Conservation (phyloP, 2,888 invertebrate genomes). For the Gasteruption jaculator region DNA sequence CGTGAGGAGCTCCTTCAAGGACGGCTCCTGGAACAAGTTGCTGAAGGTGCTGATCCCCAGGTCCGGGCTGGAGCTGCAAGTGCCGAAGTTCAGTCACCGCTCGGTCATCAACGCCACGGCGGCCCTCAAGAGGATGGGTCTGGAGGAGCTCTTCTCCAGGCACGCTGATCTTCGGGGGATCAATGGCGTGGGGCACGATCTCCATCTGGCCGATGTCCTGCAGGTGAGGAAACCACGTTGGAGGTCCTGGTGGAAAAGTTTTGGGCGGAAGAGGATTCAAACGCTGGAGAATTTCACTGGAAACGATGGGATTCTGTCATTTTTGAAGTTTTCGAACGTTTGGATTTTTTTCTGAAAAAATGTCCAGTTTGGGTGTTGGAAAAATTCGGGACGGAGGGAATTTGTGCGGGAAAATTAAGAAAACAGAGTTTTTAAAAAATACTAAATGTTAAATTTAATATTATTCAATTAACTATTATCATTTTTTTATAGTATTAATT, state of each 20-base stretch:
- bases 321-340: too few species aligned
- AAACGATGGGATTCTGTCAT: too few species aligned
- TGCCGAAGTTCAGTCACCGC: constrained; percentile 79
- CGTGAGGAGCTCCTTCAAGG: constrained; percentile 60
- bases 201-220: constrained; percentile 79
- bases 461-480: constrained; percentile 10
- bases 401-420: too few species aligned
- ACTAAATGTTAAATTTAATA: too few species aligned
- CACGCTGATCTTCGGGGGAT: constrained; percentile 79
- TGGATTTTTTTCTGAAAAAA: too few species aligned
- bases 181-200: constrained; percentile 73
- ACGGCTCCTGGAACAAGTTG: constrained; percentile 70
- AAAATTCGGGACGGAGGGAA: too few species aligned
- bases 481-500: not conserved
- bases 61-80: constrained; percentile 74
- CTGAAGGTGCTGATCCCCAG: constrained; percentile 71
- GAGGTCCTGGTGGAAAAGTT: too few species aligned
- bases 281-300: too few species aligned
- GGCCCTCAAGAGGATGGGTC: constrained; percentile 74
- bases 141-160: constrained; percentile 72
- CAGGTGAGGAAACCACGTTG: too few species aligned
- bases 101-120: constrained; percentile 78
- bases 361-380: too few species aligned
- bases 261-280: too few species aligned
- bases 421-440: too few species aligned